Base-by-base conservation (phyloP, 2,797 vertebrate species). In the Pseudocheirus occidentalis region DNA sequence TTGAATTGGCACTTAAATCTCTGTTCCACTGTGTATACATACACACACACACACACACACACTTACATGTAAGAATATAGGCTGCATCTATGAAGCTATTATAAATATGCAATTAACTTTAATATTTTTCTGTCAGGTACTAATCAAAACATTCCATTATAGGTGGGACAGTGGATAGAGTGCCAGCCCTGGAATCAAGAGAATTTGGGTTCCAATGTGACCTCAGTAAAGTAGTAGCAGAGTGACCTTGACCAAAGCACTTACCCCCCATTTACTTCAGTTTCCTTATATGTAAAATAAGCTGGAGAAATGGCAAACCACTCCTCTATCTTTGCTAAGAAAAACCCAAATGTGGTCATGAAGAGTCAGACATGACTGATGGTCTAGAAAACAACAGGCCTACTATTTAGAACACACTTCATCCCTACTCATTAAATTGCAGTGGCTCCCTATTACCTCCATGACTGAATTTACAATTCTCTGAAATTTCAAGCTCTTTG, bases 121-220 rank as follows among this genome's bases (percentile, higher is more conserved):
- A 92, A 89, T 62, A 4, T 18, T 29, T 92, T 2, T 53, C 5
- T 87, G 91, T 93, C 2, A 94, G 9, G 90, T 89, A 57, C 28
- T 92, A 90, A 93, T 73, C 55, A 73, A 92, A 94, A 59, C 34
- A 59, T 56, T 13, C 2, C 91, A 55, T 62, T 90, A 93, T n/a
- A 91, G 50, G 16, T 40, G 1, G 16, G 18, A n/a, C 66, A 73
- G n/a, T 34, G 31, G 29, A 34, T 62, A 34, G 59, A 34, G 31
- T 13, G 6, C 5, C n/a, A 40, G n/a, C 1, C 66, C 18, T 6
- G 0, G 28, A 73, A 2, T 73, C 31, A 66, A 14, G 62, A 66
- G 66, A 73, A 73, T 6, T 4, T 40, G 34, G 18, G 5, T 73
- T 73, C 66, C 40, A 40, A 40, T 73, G 5, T 73, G 66, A 29